Conservation (phyloP, 2,888 invertebrate species). For the Mesodorylaimus sp. region DNA sequence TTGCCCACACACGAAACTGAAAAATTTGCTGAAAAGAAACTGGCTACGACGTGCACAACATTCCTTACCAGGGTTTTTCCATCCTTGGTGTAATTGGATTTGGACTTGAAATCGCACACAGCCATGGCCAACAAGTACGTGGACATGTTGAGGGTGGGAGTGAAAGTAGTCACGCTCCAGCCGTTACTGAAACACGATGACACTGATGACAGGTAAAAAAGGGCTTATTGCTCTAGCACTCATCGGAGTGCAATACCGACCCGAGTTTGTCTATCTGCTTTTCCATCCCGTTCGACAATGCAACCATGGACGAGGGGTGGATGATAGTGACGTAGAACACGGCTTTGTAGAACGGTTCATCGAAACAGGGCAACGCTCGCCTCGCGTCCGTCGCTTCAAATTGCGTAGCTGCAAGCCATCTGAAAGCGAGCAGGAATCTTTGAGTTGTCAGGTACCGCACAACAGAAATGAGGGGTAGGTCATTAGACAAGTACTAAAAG, state of each 20-base stretch:
- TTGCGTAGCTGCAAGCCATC: constrained; percentile 29
- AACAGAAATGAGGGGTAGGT: too few relatives aligned
- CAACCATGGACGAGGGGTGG: constrained; percentile 18
- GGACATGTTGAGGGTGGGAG: constrained; percentile 47
- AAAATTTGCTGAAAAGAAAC: too few relatives aligned
- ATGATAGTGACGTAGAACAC: constrained; percentile 28
- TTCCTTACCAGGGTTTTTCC: too few relatives aligned
- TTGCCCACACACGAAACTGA: constrained; percentile 36
- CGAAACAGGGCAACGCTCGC: constrained; percentile 34
- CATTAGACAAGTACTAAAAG: too few relatives aligned
- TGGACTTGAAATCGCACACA: constrained; percentile 29
- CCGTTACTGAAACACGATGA: too few relatives aligned
- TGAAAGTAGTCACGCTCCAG: constrained; percentile 55
- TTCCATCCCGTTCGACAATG: constrained; percentile 12
- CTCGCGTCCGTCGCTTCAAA: constrained; percentile 33
- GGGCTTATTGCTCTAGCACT: too few relatives aligned
- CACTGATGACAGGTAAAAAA: too few relatives aligned
- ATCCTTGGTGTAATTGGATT: constrained; percentile 17
- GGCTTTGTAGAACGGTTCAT: constrained; percentile 33
- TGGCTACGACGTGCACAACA: too few relatives aligned
- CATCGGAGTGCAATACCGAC: constrained; percentile 13
- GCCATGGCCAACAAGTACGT: constrained; percentile 33
- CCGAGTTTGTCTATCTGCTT: constrained; percentile 6
- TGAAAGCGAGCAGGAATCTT: too few relatives aligned
- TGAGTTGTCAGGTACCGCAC: too few relatives aligned